Conservation (phyloP, 1,140 invertebrate species). For the Zaprionus gabonicus region DNA sequence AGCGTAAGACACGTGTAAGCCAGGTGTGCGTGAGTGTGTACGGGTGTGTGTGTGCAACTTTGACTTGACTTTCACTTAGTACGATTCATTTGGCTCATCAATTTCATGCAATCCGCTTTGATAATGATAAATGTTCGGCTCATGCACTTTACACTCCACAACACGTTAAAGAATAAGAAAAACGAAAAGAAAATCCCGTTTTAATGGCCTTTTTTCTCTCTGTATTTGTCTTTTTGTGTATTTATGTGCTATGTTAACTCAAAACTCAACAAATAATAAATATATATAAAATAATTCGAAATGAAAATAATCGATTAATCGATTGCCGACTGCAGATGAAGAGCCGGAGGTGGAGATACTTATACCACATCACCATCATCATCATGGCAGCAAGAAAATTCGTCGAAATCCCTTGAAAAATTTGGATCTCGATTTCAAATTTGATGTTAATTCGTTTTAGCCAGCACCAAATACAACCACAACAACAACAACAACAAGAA, state of each 20-base stretch:
- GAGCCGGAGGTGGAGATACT: conserved; percentile 77
- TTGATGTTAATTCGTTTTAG: conserved; percentile 84
- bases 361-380: conserved; percentile 84
- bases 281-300: conserved; percentile 6
- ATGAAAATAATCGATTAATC: background rate
- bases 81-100: conserved; percentile 60
- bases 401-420: conserved; percentile 83
- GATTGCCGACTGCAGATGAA: conserved; percentile 52
- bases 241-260: conserved; percentile 22
- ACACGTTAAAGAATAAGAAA: conserved; percentile 8
- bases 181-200: conserved; percentile 43
- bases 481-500: conserved; percentile 55
- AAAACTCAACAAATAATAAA: conserved; percentile 21
- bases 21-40: conserved; percentile 2
- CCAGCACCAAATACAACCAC: conserved; percentile 46
- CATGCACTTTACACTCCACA: conserved; percentile 37
- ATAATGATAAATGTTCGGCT: conserved; percentile 2
- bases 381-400: conserved; percentile 83
- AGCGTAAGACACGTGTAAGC: conserved; percentile 39
- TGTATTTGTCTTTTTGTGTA: conserved; percentile 67
- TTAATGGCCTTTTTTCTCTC: conserved; percentile 68
- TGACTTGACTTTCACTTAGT: conserved; percentile 55
- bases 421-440: conserved; percentile 84
- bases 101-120: conserved; percentile 22
- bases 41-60: conserved; percentile 56